Conservation (phyloP, 2,888 invertebrate genomes). For the Drosophila buzzatii region DNA sequence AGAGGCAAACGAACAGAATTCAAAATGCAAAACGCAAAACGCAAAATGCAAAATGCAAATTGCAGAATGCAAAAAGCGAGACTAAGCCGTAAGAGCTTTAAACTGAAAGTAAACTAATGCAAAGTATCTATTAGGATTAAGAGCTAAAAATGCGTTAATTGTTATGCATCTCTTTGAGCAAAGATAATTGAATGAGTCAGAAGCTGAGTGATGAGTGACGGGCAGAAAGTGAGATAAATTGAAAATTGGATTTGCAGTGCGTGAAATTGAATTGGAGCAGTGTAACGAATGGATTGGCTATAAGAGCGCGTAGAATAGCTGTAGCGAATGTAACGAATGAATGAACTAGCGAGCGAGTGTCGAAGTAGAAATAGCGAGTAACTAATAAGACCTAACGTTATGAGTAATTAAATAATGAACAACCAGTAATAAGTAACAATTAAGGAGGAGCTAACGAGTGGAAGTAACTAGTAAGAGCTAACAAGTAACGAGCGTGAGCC, state of each 20-base stretch:
- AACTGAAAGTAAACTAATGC: constrained; percentile 8
- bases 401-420: neutral
- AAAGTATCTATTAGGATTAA: neutral
- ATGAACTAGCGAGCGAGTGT: no score
- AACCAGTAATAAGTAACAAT: neutral
- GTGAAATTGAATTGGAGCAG: neutral
- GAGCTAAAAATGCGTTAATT: neutral
- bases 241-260: neutral
- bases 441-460: neutral
- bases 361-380: neutral
- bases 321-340: no score
- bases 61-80: constrained; percentile 5
- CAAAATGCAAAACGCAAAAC: constrained; percentile 38
- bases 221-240: neutral
- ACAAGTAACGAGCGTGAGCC: neutral
- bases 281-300: neutral
- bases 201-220: neutral
- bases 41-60: constrained; percentile 40
- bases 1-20: neutral
- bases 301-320: no score
- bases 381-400: neutral
- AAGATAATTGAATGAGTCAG: constrained; percentile 1
- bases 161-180: constrained; percentile 1
- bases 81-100: constrained; percentile 5
- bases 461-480: neutral